phyloP scores from a whole-genome alignment of 30 jellyfish, hydroid and myxozoan genomes.

The Aurelia sp. region DNA sequence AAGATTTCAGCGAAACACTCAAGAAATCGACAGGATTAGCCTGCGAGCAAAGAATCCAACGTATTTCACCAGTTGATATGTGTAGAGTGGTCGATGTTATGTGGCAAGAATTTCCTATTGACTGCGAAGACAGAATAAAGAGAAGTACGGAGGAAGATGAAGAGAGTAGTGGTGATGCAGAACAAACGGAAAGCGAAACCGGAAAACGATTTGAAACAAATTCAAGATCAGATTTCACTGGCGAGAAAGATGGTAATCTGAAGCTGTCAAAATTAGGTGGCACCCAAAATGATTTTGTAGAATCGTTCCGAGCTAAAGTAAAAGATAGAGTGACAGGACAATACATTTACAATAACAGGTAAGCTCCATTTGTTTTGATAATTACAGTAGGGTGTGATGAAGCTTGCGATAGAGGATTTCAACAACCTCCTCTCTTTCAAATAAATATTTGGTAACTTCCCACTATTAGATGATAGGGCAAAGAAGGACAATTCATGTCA shows the following conservation, averaged over 20 bases:
- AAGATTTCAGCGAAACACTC: constrained; percentile 49
- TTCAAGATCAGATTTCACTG: constrained; percentile 12
- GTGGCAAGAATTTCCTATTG: constrained; percentile 63
- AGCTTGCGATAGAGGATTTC: no score
- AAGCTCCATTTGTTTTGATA: not conserved
- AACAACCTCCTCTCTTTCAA: no score
- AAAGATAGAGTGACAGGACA: constrained; percentile 59
- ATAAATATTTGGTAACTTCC: no score
- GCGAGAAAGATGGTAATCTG: constrained; percentile 22
- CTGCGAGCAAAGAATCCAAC: constrained; percentile 56
- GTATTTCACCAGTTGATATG: constrained; percentile 23
- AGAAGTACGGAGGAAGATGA: constrained; percentile 21
- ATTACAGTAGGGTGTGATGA: no score
- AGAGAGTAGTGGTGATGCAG: constrained; percentile 32
- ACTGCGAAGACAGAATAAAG: constrained; percentile 57
- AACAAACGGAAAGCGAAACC: not conserved
- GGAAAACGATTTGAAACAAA: not conserved
- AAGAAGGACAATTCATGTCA: no score
- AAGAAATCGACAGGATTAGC: constrained; percentile 19
- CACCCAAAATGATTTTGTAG: constrained; percentile 34
- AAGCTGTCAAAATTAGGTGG: constrained; percentile 58
- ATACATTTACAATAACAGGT: constrained; percentile 50
- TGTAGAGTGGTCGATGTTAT: constrained; percentile 63
- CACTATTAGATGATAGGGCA: no score
- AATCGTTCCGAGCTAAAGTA: constrained; percentile 37